These are phyloP conservation scores for Oligia strigilis DNA, from an alignment of 2,888 invertebrate genomes.

Conservation along the genomic window DNA sequence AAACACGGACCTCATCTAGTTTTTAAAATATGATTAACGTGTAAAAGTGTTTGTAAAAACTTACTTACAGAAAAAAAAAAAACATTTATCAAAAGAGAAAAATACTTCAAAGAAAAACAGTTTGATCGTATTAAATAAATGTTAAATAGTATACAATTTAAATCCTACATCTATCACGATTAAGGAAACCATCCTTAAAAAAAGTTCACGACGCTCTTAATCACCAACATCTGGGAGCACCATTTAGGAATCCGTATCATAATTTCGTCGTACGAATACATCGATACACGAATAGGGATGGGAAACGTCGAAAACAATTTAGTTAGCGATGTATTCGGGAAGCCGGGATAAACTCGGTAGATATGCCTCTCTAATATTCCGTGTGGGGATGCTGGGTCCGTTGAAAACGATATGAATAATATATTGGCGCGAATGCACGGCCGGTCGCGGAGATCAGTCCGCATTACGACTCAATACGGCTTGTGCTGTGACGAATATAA, in stretches of 20 bases:
- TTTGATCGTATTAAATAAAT: conserved; percentile 3
- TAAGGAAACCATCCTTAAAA: conserved; percentile 56
- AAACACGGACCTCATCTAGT: too few relatives aligned
- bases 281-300: conserved; percentile 61
- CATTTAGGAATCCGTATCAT: conserved; percentile 70
- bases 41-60: not conserved
- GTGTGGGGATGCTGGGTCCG: conserved; percentile 84
- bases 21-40: not conserved
- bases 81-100: not conserved
- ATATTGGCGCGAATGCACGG: conserved; percentile 80
- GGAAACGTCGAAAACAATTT: conserved; percentile 83
- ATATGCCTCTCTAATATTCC: conserved; percentile 88
- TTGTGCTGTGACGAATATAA: conserved; percentile 76
- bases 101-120: not conserved
- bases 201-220: conserved; percentile 74
- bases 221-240: conserved; percentile 72
- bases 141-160: conserved; percentile 27
- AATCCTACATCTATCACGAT: conserved; percentile 43
- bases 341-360: conserved; percentile 80
- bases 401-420: conserved; percentile 89
- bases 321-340: conserved; percentile 86
- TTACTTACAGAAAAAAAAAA: not conserved
- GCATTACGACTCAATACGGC: conserved; percentile 66
- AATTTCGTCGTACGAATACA: conserved; percentile 59
- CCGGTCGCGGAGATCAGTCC: conserved; percentile 77